Conservation (phyloP, 2,797 vertebrate species). For the Eidolon dupreanum region DNA sequence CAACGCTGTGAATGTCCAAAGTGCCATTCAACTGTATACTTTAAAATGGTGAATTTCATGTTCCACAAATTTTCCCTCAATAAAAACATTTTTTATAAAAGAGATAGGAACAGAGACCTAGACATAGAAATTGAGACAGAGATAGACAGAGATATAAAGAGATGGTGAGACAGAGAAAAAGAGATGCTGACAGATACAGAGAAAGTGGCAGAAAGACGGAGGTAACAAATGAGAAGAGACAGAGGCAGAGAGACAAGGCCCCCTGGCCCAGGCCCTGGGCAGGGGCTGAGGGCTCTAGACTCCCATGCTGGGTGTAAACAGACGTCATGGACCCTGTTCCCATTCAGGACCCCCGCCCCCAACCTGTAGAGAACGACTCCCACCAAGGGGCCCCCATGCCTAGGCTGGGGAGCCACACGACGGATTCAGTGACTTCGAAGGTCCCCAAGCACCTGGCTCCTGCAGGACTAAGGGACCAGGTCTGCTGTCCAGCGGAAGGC, state of each 20-base stretch:
- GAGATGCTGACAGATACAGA: not conserved
- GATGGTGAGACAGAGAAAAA: not conserved
- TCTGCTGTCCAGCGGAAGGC: not conserved
- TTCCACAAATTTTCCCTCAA: not conserved
- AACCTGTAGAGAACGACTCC: not conserved
- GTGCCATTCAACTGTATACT: not conserved
- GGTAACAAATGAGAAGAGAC: not conserved
- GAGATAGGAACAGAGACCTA: not conserved
- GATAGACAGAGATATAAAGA: not conserved
- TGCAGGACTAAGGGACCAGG: not conserved
- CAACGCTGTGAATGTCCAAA: too few relatives aligned
- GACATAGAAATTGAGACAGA: not conserved
- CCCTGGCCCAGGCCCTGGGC: too few relatives aligned
- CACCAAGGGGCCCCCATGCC: too few relatives aligned
- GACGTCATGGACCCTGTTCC: not conserved
- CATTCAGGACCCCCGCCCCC: not conserved
- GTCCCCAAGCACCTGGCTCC: not conserved
- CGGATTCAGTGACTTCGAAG: not conserved
- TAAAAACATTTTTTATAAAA: not conserved
- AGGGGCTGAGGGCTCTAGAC: not conserved
- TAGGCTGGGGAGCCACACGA: not conserved
- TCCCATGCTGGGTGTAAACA: too few relatives aligned
- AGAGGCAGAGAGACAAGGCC: not conserved
- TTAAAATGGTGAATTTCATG: not conserved
- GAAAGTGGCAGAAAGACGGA: not conserved